phyloP scores from a whole-genome alignment of 2,797 vertebrate species.

The Rhadinocentrus ornatus region DNA sequence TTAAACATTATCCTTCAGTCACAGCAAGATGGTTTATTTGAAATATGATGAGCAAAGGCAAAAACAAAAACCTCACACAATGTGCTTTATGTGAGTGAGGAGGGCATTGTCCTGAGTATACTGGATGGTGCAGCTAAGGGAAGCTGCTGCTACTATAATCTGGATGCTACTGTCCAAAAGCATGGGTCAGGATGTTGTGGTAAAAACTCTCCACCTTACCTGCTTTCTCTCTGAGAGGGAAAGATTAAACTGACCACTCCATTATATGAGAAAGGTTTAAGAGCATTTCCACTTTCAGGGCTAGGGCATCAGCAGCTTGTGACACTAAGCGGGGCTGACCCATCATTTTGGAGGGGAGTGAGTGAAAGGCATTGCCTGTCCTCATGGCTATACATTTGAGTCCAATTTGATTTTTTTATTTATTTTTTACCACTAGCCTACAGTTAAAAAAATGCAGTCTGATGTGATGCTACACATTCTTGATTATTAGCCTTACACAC shows the following conservation, averaged over 20 bases:
- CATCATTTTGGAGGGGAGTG: constrained; percentile 68
- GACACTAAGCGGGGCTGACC: constrained; percentile 79
- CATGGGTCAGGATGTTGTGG: constrained; percentile 62
- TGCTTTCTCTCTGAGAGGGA: constrained; percentile 66
- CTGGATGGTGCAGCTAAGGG: constrained; percentile 38
- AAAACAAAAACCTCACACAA: constrained; percentile 53
- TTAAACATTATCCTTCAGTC: not conserved
- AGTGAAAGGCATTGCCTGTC: constrained; percentile 50
- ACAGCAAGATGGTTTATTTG: constrained; percentile 20
- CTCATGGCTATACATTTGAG: constrained; percentile 38
- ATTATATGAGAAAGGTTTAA: constrained; percentile 76
- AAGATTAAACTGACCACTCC: constrained; percentile 74
- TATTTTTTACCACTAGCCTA: constrained; percentile 11
- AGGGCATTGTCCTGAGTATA: constrained; percentile 44
- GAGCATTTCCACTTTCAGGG: constrained; percentile 76
- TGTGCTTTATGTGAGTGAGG: constrained; percentile 40
- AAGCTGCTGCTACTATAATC: constrained; percentile 55
- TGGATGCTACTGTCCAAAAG: constrained; percentile 49
- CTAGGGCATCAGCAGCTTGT: constrained; percentile 73
- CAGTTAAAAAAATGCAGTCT: not conserved
- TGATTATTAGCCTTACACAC: constrained; percentile 14
- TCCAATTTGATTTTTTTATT: constrained; percentile 5
- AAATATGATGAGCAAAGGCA: constrained; percentile 15
- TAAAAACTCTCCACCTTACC: constrained; percentile 63
- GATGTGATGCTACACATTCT: not conserved